These are phyloP conservation scores for Hirtodrosophila confusa DNA, from an alignment of 2,888 invertebrate genomes.

Conservation along the genomic window DNA sequence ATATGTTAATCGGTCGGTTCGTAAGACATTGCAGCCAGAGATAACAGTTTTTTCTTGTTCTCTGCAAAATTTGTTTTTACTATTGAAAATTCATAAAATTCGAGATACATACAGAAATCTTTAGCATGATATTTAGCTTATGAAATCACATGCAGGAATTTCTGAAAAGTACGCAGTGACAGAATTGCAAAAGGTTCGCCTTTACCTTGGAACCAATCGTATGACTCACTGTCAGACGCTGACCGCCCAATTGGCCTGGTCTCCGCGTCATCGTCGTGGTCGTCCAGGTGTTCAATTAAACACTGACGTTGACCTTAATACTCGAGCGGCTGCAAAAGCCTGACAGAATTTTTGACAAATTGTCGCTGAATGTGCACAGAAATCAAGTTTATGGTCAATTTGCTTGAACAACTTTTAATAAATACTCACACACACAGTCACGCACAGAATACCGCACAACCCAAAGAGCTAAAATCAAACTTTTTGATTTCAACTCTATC, in stretches of 20 bases:
- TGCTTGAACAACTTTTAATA: conserved; percentile 60
- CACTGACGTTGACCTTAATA: conserved; percentile 76
- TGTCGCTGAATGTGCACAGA: conserved; percentile 69
- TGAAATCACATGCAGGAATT: conserved; percentile 37
- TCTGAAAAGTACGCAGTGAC: conserved; percentile 33
- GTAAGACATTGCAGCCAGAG: too few species aligned
- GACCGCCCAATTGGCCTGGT: conserved; percentile 36
- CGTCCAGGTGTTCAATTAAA: conserved; percentile 78
- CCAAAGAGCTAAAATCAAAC: conserved; percentile 23
- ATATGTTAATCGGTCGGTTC: too few species aligned
- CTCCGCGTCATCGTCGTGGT: conserved; percentile 47
- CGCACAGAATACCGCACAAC: neutral
- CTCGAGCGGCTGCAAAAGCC: conserved; percentile 55
- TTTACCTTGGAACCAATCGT: conserved; percentile 44
- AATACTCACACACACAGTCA: neutral
- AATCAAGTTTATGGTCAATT: conserved; percentile 78
- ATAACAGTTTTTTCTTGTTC: too few species aligned
- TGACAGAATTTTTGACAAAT: conserved; percentile 78
- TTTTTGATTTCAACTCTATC: conserved; percentile 38
- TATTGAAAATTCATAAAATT: too few species aligned
- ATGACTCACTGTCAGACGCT: conserved; percentile 50
- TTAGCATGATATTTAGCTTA: conserved; percentile 12
- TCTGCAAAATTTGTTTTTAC: too few species aligned
- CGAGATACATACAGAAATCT: too few species aligned
- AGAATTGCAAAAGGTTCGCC: conserved; percentile 53